Evolutionary conservation across 2,113 vertebrate genomes (phyloP).

Genomic region (Aramus guarauna): DNA sequence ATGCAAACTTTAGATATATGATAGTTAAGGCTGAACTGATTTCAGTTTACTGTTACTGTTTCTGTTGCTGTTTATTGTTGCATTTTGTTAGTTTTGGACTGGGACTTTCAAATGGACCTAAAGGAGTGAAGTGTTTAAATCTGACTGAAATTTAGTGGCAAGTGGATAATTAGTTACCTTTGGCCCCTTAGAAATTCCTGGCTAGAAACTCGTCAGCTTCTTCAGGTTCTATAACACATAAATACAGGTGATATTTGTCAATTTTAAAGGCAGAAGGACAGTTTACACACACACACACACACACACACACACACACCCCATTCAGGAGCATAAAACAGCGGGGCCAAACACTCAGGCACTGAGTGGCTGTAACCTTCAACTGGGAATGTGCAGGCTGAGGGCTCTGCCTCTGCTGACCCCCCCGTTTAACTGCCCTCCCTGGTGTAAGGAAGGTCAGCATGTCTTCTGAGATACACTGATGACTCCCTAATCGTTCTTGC

Average conservation of each 20-base stretch:
- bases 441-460: background rate
- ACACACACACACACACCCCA: too few relatives aligned
- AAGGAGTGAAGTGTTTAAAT: background rate
- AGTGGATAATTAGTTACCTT: background rate
- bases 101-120: background rate
- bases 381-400: background rate
- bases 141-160: background rate
- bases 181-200: background rate
- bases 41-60: background rate
- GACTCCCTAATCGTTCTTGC: background rate
- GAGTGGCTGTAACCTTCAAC: background rate
- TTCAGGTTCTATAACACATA: background rate
- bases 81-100: background rate
- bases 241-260: background rate
- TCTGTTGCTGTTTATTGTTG: background rate
- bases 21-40: background rate
- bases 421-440: accelerated
- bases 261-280: background rate
- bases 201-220: background rate
- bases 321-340: background rate
- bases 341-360: accelerated
- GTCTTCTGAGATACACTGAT: background rate
- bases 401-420: background rate
- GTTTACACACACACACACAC: too few relatives aligned
- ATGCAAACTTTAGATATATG: background rate